Conservation (phyloP, 2,113 vertebrate species). For the Physeter macrocephalus region DNA sequence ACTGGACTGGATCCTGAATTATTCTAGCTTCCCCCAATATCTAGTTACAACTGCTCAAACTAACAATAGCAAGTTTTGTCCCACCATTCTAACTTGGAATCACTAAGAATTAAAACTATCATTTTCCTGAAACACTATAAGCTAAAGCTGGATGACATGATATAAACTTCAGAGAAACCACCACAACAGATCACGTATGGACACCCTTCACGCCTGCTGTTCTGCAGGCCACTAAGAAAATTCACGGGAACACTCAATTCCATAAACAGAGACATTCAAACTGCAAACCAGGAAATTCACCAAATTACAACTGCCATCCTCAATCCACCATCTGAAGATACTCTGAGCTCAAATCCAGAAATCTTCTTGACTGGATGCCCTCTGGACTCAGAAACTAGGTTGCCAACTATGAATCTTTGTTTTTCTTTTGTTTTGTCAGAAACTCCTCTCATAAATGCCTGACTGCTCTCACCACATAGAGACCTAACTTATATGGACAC, state of each 20-base stretch:
- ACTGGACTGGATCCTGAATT: not conserved
- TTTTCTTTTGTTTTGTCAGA: not conserved
- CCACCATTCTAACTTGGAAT: not conserved
- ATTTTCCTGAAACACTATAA: not conserved
- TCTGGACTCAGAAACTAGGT: not conserved
- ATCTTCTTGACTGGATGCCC: not conserved
- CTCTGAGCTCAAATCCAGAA: not conserved
- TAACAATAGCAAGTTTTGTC: not conserved
- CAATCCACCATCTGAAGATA: not conserved
- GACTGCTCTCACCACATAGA: not conserved
- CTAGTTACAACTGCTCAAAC: not conserved
- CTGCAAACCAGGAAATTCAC: not conserved
- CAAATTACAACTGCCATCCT: not conserved
- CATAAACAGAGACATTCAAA: not conserved
- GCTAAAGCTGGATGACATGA: not conserved
- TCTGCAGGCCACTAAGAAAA: not conserved
- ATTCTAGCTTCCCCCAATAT: not conserved
- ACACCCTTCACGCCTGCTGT: not conserved
- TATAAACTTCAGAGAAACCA: not conserved
- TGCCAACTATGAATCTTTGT: not conserved
- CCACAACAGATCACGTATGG: not conserved
- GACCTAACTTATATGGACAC: not conserved
- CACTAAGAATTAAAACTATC: not conserved
- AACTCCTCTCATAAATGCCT: not conserved
- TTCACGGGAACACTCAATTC: not conserved